Evolutionary conservation across 2,113 vertebrate species (phyloP).

Genomic region (Bos taurus): ARS-UCD2.0 NC_037329.1:66949501-66950000

Average conservation of each 20-base stretch:
- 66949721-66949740: background rate
- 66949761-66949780: background rate
- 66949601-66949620: background rate
- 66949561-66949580: background rate
- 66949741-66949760: background rate
- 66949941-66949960: background rate
- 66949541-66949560: background rate
- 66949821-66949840: background rate
- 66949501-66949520: background rate
- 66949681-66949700: background rate
- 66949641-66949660: background rate
- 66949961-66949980: background rate
- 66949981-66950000: background rate
- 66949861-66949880: background rate
- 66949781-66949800: background rate
- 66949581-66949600: background rate
- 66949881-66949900: background rate
- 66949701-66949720: background rate
- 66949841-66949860: background rate
- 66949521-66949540: background rate
- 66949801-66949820: background rate
- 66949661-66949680: background rate
- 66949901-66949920: background rate
- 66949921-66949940: background rate
- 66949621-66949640: background rate